These are phyloP conservation scores for Myocastor coypus DNA, from an alignment of 2,113 vertebrate genomes.

Conservation along the genomic window DNA sequence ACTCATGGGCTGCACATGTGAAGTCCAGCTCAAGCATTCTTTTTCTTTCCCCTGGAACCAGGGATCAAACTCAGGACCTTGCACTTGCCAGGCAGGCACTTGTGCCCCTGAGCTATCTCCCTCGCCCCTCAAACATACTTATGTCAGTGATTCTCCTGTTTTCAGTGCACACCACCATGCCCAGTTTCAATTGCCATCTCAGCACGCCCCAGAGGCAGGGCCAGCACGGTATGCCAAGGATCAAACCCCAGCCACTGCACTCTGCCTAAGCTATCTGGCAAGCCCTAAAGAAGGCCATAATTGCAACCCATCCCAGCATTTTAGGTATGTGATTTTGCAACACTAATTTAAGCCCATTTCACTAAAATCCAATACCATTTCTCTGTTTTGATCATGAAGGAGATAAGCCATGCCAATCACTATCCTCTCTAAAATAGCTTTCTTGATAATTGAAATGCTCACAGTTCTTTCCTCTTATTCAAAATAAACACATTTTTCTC, in stretches of 20 bases:
- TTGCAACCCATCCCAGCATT: background rate
- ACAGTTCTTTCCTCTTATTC: slow-evolving; percentile 54
- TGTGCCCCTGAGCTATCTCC: too few species aligned
- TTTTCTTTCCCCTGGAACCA: too few species aligned
- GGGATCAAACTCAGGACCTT: too few species aligned
- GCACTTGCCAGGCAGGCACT: too few species aligned
- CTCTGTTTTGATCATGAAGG: slow-evolving; percentile 21
- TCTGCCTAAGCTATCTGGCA: too few species aligned
- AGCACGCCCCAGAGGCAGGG: too few species aligned
- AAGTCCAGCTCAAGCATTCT: slow-evolving; percentile 8
- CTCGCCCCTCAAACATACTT: too few species aligned
- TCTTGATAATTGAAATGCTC: slow-evolving; percentile 48
- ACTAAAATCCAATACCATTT: slow-evolving; percentile 49
- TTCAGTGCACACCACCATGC: too few species aligned
- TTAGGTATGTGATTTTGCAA: slow-evolving; percentile 26
- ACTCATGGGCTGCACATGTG: background rate
- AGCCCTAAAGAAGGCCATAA: background rate
- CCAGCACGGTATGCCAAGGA: too few species aligned
- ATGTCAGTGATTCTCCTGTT: background rate
- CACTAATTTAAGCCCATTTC: slow-evolving; percentile 57
- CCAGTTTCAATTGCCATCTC: too few species aligned
- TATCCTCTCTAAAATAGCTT: slow-evolving; percentile 14
- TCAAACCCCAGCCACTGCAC: too few species aligned
- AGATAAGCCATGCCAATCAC: slow-evolving; percentile 53
- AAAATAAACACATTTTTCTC: slow-evolving; percentile 67